phyloP scores from a whole-genome alignment of 2,888 invertebrate species.

The Sminthurides aquaticus region DNA sequence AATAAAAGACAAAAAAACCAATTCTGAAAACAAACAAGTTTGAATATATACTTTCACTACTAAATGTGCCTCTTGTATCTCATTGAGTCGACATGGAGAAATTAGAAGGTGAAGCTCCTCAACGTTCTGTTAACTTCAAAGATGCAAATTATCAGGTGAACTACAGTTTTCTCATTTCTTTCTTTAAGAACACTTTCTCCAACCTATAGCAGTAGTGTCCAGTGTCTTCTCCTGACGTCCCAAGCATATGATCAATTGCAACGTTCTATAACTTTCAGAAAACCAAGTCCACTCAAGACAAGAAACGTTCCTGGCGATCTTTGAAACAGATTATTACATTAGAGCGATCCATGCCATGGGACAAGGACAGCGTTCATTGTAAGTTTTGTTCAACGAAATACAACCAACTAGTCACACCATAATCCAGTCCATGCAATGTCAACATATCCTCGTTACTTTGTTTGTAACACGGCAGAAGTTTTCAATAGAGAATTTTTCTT shows the following conservation, averaged over 20 bases:
- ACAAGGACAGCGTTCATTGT: constrained; percentile 68
- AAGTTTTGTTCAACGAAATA: constrained; percentile 45
- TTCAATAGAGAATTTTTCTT: too few relatives aligned
- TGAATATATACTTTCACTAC: too few relatives aligned
- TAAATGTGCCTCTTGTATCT: too few relatives aligned
- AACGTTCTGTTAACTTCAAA: constrained; percentile 56
- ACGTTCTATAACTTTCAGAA: constrained; percentile 45
- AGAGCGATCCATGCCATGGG: constrained; percentile 71
- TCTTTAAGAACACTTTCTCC: too few relatives aligned
- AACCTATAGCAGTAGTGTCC: too few relatives aligned
- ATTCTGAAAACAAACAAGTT: too few relatives aligned
- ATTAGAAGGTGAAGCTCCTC: not conserved
- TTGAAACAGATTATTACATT: constrained; percentile 75
- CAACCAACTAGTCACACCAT: not conserved
- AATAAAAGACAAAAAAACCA: too few relatives aligned
- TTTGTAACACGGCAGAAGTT: too few relatives aligned
- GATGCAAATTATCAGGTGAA: constrained; percentile 49
- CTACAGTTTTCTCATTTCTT: constrained; percentile 19
- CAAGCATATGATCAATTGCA: too few relatives aligned
- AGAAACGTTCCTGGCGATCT: constrained; percentile 54
- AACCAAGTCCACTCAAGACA: constrained; percentile 51
- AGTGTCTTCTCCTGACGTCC: too few relatives aligned
- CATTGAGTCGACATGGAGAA: not conserved
- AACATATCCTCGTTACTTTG: too few relatives aligned
- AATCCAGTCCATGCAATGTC: too few relatives aligned